These are phyloP conservation scores for Drosophila varians DNA, from an alignment of 1,140 invertebrate species.

Conservation along the genomic window DNA sequence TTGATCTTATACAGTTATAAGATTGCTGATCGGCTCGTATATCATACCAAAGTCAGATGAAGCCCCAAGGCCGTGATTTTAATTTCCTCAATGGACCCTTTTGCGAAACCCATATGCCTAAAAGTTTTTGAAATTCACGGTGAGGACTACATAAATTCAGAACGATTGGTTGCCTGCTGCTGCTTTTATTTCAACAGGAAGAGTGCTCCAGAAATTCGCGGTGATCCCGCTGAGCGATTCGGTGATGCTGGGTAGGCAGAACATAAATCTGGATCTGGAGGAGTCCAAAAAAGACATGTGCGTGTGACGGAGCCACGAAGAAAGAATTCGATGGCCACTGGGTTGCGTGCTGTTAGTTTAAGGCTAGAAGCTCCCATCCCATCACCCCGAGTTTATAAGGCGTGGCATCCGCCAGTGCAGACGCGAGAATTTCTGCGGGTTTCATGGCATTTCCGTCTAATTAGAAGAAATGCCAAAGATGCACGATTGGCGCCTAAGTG, in stretches of 20 bases:
- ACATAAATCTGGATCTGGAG: conserved; percentile 57
- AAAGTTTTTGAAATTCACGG: conserved; percentile 2
- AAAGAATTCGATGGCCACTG: conserved; percentile 33
- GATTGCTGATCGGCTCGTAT: conserved; percentile 19
- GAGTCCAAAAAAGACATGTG: conserved; percentile 38
- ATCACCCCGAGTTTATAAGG: conserved; percentile 13
- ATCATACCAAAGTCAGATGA: conserved; percentile 9
- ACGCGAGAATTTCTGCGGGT: conserved; percentile 54
- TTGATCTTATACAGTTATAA: too few species aligned
- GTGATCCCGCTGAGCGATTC: conserved; percentile 67
- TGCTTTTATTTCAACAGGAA: conserved; percentile 75
- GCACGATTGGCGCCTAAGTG: conserved; percentile 80
- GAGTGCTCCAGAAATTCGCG: conserved; percentile 35
- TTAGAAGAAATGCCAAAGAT: conserved; percentile 79
- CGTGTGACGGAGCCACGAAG: conserved; percentile 47
- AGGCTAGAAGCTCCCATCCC: background rate
- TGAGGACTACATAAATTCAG: conserved; percentile 51
- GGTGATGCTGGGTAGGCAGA: conserved; percentile 36
- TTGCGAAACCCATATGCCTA: conserved; percentile 27
- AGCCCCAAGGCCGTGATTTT: conserved; percentile 10
- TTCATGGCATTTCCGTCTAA: conserved; percentile 62
- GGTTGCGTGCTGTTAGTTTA: background rate
- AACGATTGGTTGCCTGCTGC: conserved; percentile 64
- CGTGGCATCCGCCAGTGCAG: conserved; percentile 30
- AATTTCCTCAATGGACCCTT: conserved; percentile 23